Percentiles rank a stretch among this genome's conserved stretches.
These are phyloP conservation scores for Diplodus sargus DNA, from an alignment of 2,797 vertebrate genomes.

Conservation along the genomic window DNA sequence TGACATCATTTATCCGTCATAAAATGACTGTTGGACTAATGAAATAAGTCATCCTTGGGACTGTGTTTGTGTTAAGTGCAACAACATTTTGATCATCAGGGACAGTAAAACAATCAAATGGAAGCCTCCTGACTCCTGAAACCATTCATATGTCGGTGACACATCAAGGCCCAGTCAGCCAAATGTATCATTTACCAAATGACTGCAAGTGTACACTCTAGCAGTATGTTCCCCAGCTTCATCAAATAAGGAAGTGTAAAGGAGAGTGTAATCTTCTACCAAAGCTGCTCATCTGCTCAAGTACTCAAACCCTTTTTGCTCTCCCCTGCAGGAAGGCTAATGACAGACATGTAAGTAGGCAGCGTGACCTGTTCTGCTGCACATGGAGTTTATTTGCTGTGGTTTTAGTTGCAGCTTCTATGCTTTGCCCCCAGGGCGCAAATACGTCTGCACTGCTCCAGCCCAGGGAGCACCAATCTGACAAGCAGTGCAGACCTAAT, in stretches of 20 bases:
- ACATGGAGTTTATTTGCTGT: constrained; percentile 80
- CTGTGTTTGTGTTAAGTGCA: not conserved
- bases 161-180: not conserved
- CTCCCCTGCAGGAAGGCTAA: constrained; percentile 69
- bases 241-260: constrained; percentile 46
- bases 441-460: constrained; percentile 68
- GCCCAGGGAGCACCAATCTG: constrained; percentile 81
- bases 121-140: not conserved
- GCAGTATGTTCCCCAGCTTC: constrained; percentile 10
- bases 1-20: not conserved
- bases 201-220: not conserved
- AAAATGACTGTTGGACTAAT: not conserved
- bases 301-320: constrained; percentile 51
- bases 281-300: constrained; percentile 67
- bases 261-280: constrained; percentile 48
- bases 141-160: not conserved
- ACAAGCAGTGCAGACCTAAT: constrained; percentile 81
- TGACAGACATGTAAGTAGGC: constrained; percentile 77
- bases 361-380: constrained; percentile 77
- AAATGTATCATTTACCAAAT: not conserved
- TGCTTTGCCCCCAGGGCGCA: constrained; percentile 66
- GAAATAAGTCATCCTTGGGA: not conserved
- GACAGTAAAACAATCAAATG: not conserved
- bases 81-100: not conserved
- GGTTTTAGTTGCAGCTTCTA: constrained; percentile 69